Percentiles rank a stretch among this genome's conserved stretches.
These are phyloP conservation scores for Dicyema japonicum DNA, from an alignment of 1,140 invertebrate species.

Conservation along the genomic window DNA sequence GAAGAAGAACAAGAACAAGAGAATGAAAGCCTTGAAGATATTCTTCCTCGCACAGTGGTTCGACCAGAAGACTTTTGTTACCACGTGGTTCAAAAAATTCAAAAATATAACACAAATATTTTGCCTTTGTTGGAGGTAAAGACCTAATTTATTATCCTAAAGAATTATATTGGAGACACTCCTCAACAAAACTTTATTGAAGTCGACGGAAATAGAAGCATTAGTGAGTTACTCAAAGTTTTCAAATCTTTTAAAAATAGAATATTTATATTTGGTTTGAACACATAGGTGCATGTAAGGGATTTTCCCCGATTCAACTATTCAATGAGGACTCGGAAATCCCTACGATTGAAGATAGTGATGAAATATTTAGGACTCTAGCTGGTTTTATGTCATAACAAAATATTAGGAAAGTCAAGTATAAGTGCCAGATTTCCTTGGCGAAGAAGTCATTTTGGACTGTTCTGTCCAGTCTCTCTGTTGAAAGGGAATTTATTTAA, in stretches of 20 bases:
- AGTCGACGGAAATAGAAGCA: not conserved
- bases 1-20: slow-evolving; percentile 7
- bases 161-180: too few relatives aligned
- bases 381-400: slow-evolving; percentile 10
- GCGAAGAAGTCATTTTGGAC: slow-evolving; percentile 13
- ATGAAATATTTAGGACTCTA: slow-evolving; percentile 11
- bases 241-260: not conserved
- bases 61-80: slow-evolving; percentile 12
- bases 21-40: slow-evolving; percentile 2
- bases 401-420: slow-evolving; percentile 8
- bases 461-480: slow-evolving; percentile 16
- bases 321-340: slow-evolving; percentile 10
- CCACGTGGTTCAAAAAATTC: slow-evolving; percentile 9
- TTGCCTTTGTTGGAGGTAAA: slow-evolving; percentile 12
- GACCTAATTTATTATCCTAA: slow-evolving; percentile 1
- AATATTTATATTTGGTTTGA: not conserved
- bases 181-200: too few relatives aligned
- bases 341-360: slow-evolving; percentile 14
- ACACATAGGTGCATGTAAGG: not conserved
- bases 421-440: too few relatives aligned
- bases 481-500: slow-evolving; percentile 17
- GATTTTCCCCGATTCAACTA: not conserved
- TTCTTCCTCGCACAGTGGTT: not conserved
- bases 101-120: slow-evolving; percentile 11
- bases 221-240: not conserved